Evolutionary conservation across 35 echinoderm and acorn worm species (phyloP), one percentile per base, ranked within the genome.

Genomic region (Acanthaster planci): DNA sequence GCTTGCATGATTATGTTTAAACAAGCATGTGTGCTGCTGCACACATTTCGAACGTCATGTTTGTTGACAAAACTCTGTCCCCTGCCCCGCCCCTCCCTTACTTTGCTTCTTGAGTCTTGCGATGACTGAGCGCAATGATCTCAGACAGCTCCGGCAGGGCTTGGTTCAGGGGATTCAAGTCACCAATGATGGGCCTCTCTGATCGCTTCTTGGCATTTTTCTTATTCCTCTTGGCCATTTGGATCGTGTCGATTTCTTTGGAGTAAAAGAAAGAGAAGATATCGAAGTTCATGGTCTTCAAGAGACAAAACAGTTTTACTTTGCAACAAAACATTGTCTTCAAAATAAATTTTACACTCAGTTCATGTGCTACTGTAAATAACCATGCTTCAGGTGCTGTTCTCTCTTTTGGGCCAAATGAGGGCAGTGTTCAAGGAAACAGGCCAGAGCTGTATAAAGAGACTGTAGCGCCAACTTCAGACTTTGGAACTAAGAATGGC

Each of bases 121-220:
- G 37, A 26, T 82, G 60, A 76, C 83, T 86, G 59, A 87, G 51
- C 79, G 76, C 78, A 9, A 97, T 78, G 42, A 93, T 90, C 56
- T 97, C 87, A 64, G 95, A 90, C 21, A 97, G 67, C 64, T 97
- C 95, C 64, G 95, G 95, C 19, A 97, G 78, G 38, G 95, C 95
- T 35, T 93, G 82, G 40, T 76, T 85, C 32, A 97, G 78, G 29
- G 91, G 88, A 47, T 97, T 84, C 60, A 97, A 77, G 76, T 97
- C 95, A 55, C 95, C 95, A 1, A 97, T 88, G 2, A 97, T 85
- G 31, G 95, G 84, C 15, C 81, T 86, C 21, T 86, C 86, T 15
- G 89, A 54, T 78, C 95, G 78, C 76, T 89, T 90, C 78, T 91
- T 91, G 6, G 85, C 92, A 19, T 93, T 91, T 40, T 77, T 84